Evolutionary conservation across 2,797 vertebrate species (phyloP), one percentile per base, ranked within the genome.

Genomic region (Glyptemys insculpta): DNA sequence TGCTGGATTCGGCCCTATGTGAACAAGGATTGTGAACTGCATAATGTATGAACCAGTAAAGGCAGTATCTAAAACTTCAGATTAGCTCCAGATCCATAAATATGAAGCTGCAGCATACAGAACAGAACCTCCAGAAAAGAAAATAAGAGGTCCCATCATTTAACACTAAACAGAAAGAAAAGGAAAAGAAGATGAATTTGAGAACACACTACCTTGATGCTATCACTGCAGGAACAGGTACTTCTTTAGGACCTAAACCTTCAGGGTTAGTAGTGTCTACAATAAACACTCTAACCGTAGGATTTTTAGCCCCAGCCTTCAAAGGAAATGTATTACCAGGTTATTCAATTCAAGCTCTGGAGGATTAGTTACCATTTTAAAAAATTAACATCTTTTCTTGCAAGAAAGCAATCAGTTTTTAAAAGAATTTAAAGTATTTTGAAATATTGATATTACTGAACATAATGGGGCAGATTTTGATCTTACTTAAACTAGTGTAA

Each of bases 251-350:
- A n/a, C 50, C 94, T 56, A 98, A 97, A 1, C 94, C 93, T 74
- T 97, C 98, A 37, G 98, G 65, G 10, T 98, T 89, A 81, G 97
- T 88, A 49, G 98, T 96, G 79, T 99, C 98, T 2, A 99, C 97
- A 93, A 99, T 98, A 98, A 99, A 99, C 93, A 99, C 98, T 96
- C 98, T 99, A 92, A 99, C 99, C 53, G 98, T 98, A 88, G 99
- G 99, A 94, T 99, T 98, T 86, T 96, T 96, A 83, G 99, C 98
- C 54, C 99, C 99, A 93, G 99, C 99, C 99, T 99, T 96, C 49
- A 93, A 91, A 96, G 93, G 96, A 98, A 91, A 97, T 12, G 9
- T 44, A 98, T 25, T 44, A 31, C 78, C 44, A 96, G 12, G 14
- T 97, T 94, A 95, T 79, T 96, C 80, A 95, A 94, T 92, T 81